Conservation (phyloP, 1,140 invertebrate species). For the Achroia grisella region DNA sequence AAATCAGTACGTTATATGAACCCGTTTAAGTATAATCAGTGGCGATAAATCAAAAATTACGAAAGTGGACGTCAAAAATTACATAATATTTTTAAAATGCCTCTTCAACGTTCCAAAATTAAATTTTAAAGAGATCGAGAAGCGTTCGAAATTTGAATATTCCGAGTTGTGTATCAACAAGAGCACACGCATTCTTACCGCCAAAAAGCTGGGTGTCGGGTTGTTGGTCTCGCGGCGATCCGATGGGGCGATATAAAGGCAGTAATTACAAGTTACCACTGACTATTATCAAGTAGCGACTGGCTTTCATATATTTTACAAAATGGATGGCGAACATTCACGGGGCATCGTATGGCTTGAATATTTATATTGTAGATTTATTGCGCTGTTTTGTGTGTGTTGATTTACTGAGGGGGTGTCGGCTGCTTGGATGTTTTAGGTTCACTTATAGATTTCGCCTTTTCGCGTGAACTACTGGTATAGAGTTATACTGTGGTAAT, state of each 20-base stretch:
- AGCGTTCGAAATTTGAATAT: constrained; percentile 18
- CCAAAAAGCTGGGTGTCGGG: constrained; percentile 43
- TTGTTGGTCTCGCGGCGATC: constrained; percentile 26
- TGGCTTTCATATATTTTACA: constrained; percentile 66
- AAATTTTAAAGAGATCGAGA: neutral
- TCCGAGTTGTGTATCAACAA: neutral
- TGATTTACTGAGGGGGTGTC: constrained; percentile 39
- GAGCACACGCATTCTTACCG: constrained; percentile 15
- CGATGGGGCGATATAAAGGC: constrained; percentile 45
- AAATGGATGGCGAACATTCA: constrained; percentile 46
- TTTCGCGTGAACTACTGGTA: neutral
- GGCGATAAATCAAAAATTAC: no score
- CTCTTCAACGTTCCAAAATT: neutral
- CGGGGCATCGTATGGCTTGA: constrained; percentile 31
- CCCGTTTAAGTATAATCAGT: no score
- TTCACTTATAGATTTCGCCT: constrained; percentile 2
- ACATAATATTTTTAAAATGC: no score
- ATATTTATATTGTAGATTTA: constrained; percentile 68
- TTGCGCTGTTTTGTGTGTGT: constrained; percentile 35
- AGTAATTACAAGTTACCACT: constrained; percentile 62
- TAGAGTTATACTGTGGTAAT: no score
- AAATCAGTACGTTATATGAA: no score
- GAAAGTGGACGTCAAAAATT: no score
- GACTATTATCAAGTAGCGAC: constrained; percentile 67
- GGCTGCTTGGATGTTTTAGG: no score